phyloP scores from a whole-genome alignment of 2,113 vertebrate species.

The Pogona vitticeps region DNA sequence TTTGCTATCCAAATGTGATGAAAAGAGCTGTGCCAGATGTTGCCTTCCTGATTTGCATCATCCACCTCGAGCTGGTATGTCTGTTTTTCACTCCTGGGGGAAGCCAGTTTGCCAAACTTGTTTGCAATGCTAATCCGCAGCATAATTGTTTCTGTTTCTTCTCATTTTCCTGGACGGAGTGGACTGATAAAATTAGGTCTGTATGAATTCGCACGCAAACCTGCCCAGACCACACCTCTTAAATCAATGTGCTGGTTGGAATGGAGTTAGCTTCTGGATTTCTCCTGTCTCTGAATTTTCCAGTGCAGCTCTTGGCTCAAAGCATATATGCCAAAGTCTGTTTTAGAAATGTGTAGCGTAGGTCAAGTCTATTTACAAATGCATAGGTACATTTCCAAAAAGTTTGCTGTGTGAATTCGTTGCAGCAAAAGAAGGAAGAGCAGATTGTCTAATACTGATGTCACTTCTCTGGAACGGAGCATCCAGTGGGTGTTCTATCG shows the following conservation, averaged over 20 bases:
- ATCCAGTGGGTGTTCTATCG: too few relatives aligned
- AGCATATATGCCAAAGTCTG: neutral
- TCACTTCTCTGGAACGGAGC: too few relatives aligned
- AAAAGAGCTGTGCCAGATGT: neutral
- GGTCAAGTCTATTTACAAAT: too few relatives aligned
- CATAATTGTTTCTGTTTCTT: neutral
- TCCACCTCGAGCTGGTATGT: constrained; percentile 24
- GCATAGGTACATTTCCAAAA: too few relatives aligned
- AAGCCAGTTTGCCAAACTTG: neutral
- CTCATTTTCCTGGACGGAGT: neutral
- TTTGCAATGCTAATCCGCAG: neutral
- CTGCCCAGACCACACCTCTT: neutral
- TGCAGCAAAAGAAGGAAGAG: too few relatives aligned
- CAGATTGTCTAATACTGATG: too few relatives aligned
- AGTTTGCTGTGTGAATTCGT: too few relatives aligned
- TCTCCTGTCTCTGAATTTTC: neutral
- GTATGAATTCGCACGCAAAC: neutral
- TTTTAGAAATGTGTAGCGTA: neutral
- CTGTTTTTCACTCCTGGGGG: neutral
- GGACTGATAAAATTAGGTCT: neutral
- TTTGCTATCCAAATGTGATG: constrained; percentile 57
- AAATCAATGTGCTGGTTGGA: neutral
- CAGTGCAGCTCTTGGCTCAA: neutral
- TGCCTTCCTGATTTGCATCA: constrained; percentile 43
- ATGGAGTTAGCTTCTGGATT: neutral